Evolutionary conservation across 2,113 vertebrate species (phyloP), one percentile per base, ranked within the genome.

Genomic region (Rhea americana): DNA sequence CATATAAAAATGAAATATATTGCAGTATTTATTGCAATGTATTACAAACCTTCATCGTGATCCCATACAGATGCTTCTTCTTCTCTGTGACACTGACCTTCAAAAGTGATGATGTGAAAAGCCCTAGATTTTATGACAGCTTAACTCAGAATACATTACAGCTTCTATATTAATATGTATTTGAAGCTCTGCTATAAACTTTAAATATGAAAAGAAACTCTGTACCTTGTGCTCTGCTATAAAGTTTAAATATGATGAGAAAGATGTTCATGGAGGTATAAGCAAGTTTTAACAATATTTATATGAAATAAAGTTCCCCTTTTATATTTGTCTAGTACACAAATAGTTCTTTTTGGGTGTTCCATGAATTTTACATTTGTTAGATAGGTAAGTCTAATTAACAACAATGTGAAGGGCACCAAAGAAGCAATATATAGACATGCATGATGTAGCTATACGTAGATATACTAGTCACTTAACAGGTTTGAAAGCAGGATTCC

Each of bases 101-200:
- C 97, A 97, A 96, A 97, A 97, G 95, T 93, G 96, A 97, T 97
- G 95, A 97, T 97, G 91, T 96, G 95, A 97, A 96, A 94, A 97
- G 90, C 86, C 85, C 76, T 67, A 90, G 90, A 93, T 94, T 97
- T 98, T 97, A 97, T 97, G 95, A 95, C 95, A 96, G 85, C 91
- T 97, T 97, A 97, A 96, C 93, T 97, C 91, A 94, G 95, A 97
- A 97, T 96, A 95, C 78, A 95, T 97, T 96, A 96, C 45, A 90
- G 73, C 81, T 91, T 89, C 89, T 95, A 10, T 94, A 96, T 96
- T 96, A 97, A 97, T 97, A 97, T 89, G 83, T 95, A 97, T 96
- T 97, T 96, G 93, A 85, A 92, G 71, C 91, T 96, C 93, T 88
- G 87, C 95, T 94, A 95, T 97, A 96, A 97, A 96, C 86, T 94